Evolutionary conservation across 2,888 invertebrate genomes (phyloP), one percentile per base, ranked within the genome.

Genomic region (Drosophila quinaria): DNA sequence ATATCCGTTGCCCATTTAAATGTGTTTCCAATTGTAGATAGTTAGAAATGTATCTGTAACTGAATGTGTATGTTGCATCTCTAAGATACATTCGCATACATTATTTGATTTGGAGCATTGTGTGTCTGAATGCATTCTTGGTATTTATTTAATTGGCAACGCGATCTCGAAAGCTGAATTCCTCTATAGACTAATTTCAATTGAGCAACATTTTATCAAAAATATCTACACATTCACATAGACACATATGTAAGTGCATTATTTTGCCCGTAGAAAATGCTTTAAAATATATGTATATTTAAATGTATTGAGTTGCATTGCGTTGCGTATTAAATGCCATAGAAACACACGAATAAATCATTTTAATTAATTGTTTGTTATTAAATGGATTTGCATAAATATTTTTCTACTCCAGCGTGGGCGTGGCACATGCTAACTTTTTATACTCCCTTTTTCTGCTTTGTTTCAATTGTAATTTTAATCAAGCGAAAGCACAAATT

Each of bases 331-430:
- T 73, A 74, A 87, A 88, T 84, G 68, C 81, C 67, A 78, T 65
- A 71, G 72, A 69, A 89, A 75, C 70, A 62, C 65, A 65, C 66
- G 50, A 66, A 78, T 85, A 86, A 86, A 85, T 86, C 85, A 86
- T 89, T 89, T 85, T 87, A 85, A 86, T 89, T 87, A 86, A 86
- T 86, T 86, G 85, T 89, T 86, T 89, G 82, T 80, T 86, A 82
- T 85, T 86, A 71, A 87, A 89, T 89, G 70, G 87, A 87, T 86
- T 89, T 89, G 74, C 87, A 84, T 87, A 89, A 81, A 78, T 74
- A 84, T 80, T 84, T 83, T 71, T 69, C 10, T 22, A 42, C 42
- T 22, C 13, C 15, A 8, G 25, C 29, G 29, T 54, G 58, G 46
- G 58, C 25, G 37, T 51, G 8, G 51, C 52, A 22, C 22, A 41